phyloP scores from a whole-genome alignment of 2,797 vertebrate species.

The Poeciliopsis presidionis region DNA sequence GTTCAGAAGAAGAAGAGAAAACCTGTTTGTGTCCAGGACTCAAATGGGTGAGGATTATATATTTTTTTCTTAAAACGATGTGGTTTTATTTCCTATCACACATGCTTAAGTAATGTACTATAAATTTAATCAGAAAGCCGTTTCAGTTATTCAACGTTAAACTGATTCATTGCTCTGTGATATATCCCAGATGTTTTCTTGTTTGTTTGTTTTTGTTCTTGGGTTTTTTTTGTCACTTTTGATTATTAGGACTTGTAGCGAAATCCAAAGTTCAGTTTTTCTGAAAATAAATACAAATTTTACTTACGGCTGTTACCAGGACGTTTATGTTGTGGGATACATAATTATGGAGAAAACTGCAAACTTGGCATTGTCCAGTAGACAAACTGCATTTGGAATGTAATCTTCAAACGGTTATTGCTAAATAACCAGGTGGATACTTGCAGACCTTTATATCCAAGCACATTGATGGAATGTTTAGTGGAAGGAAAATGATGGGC shows the following conservation, averaged over 20 bases:
- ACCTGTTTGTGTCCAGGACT: constrained; percentile 87
- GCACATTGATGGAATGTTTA: background rate
- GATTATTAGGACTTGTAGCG: background rate
- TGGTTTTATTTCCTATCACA: background rate
- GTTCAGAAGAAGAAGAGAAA: constrained; percentile 82
- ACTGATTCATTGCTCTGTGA: background rate
- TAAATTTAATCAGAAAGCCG: background rate
- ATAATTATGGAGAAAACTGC: background rate
- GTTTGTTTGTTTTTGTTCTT: too few relatives aligned
- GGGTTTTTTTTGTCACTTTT: background rate
- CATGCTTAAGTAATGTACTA: background rate
- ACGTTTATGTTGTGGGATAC: background rate
- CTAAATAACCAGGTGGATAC: background rate
- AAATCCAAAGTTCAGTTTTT: background rate
- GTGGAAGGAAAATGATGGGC: background rate
- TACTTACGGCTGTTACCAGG: background rate
- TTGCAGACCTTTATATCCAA: background rate
- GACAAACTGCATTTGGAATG: background rate
- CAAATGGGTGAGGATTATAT: constrained; percentile 78
- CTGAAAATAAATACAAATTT: background rate
- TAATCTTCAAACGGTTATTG: background rate
- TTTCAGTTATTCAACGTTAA: background rate
- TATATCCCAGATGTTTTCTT: too few relatives aligned
- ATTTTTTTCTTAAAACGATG: background rate
- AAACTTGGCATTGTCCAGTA: background rate